A percentile compares a stretch with the other conserved stretches of the same genome.
phyloP scores from a whole-genome alignment of 2,888 invertebrate genomes.

The Megaustenia siamemsis region DNA sequence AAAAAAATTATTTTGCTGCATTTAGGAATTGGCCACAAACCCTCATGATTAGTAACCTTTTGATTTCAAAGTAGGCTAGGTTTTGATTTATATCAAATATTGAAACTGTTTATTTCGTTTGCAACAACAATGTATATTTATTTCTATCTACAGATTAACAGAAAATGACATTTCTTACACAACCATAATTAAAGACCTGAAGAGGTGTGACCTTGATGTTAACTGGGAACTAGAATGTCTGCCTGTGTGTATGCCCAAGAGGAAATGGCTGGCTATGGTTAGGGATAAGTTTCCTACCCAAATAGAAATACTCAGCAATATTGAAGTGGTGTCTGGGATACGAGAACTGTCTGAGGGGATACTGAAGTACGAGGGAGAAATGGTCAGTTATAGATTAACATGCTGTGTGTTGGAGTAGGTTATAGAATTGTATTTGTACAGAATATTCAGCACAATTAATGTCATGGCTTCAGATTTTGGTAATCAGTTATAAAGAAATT shows the following conservation, averaged over 20 bases:
- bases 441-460: too few species aligned
- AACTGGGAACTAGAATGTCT: constrained; percentile 77
- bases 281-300: constrained; percentile 74
- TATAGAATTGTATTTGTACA: neutral
- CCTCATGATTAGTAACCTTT: too few species aligned
- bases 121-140: neutral
- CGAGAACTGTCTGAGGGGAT: constrained; percentile 77
- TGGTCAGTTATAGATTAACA: constrained; percentile 27
- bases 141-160: constrained; percentile 61
- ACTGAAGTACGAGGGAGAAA: constrained; percentile 76
- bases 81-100: too few species aligned
- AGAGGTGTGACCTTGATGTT: constrained; percentile 72
- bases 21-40: too few species aligned
- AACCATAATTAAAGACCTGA: constrained; percentile 73
- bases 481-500: too few species aligned
- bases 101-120: too few species aligned
- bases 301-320: constrained; percentile 73
- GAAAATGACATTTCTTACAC: constrained; percentile 74
- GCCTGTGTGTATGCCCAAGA: constrained; percentile 73
- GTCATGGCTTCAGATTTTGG: too few species aligned
- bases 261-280: constrained; percentile 76
- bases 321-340: constrained; percentile 72
- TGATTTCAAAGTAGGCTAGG: too few species aligned
- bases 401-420: neutral
- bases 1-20: too few species aligned